Conservation (phyloP, 2,797 vertebrate species). For the Spheniscus humboldti region DNA sequence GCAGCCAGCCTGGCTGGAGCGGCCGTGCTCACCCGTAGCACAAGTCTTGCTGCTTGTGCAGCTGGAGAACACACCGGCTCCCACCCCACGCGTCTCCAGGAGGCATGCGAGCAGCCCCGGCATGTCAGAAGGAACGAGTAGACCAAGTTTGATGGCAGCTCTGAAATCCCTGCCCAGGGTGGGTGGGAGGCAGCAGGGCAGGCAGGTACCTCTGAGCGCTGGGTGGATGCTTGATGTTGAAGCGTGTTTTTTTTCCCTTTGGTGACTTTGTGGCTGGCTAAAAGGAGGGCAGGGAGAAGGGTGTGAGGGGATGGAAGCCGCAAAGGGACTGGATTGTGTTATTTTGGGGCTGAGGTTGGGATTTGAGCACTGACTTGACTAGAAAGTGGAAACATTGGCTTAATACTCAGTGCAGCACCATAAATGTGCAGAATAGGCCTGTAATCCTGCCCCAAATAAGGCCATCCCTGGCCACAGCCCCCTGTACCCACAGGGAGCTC, state of each 20-base stretch:
- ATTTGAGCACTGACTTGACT: neutral
- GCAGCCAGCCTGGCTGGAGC: neutral
- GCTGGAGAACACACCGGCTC: neutral
- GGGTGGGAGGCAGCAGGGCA: neutral
- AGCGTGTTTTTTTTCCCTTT: neutral
- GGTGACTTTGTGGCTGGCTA: neutral
- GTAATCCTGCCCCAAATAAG: neutral
- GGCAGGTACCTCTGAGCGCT: neutral
- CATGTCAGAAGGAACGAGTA: neutral
- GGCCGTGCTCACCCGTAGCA: neutral
- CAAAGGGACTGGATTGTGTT: neutral
- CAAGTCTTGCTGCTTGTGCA: fast-evolving
- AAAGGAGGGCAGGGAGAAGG: neutral
- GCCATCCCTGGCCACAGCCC: neutral
- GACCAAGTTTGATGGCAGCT: neutral
- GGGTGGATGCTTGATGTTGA: neutral
- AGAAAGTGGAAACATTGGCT: conserved; percentile 49
- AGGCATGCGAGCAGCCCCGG: neutral
- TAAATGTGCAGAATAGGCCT: neutral
- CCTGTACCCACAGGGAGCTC: neutral
- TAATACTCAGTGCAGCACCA: neutral
- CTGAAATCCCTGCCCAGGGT: neutral
- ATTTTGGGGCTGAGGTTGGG: conserved; percentile 3
- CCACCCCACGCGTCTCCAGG: neutral
- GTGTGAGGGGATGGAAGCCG: neutral